Percentiles rank a stretch among this genome's conserved stretches.
Evolutionary conservation across 2,113 vertebrate species (phyloP).

Genomic region (Spilogale gracilis): DNA sequence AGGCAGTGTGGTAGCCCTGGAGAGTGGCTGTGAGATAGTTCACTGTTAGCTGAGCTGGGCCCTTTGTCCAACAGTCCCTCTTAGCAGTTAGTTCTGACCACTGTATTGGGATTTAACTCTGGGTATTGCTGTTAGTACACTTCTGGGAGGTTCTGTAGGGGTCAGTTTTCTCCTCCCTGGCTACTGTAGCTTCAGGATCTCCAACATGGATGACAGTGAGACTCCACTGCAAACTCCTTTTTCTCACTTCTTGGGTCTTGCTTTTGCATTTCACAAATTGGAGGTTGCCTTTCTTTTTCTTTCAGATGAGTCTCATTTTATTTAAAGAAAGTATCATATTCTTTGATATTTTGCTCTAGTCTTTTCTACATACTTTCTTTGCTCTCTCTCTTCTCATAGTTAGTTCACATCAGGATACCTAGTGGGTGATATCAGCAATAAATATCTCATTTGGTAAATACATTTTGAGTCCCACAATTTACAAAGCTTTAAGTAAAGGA

Average conservation of each 20-base stretch:
- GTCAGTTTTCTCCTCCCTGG: not conserved
- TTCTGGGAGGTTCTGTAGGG: not conserved
- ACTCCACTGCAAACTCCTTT: not conserved
- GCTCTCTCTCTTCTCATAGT: not conserved
- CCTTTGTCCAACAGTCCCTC: not conserved
- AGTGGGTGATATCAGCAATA: not conserved
- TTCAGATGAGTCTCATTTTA: not conserved
- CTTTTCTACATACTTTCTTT: not conserved
- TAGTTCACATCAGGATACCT: not conserved
- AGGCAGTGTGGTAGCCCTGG: not conserved
- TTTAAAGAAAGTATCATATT: not conserved
- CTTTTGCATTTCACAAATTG: not conserved
- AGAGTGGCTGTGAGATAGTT: not conserved
- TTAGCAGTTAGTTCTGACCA: fast-evolving
- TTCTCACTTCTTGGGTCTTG: not conserved
- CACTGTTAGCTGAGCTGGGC: not conserved
- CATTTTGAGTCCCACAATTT: not conserved
- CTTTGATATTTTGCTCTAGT: not conserved
- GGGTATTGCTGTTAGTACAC: not conserved
- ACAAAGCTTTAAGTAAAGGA: not conserved
- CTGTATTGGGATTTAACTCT: not conserved
- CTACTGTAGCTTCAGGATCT: not conserved
- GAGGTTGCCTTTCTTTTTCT: not conserved
- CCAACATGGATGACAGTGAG: not conserved
- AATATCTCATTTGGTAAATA: constrained; percentile 5